These are phyloP conservation scores for Leucophenga varia DNA, from an alignment of 1,140 invertebrate species.

Conservation along the genomic window DNA sequence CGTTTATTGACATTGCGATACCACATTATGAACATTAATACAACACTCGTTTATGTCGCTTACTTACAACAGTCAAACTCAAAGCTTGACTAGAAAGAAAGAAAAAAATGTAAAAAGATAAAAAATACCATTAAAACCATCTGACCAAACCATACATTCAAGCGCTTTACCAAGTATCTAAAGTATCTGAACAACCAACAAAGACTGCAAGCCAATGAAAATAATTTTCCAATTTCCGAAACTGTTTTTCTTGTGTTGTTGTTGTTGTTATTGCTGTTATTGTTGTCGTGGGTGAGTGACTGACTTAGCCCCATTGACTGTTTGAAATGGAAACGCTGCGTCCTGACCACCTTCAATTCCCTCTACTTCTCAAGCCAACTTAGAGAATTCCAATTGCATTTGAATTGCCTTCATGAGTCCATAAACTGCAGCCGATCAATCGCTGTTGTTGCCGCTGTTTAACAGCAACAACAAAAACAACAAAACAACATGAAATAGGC, in stretches of 20 bases:
- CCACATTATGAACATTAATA: slow-evolving; percentile 56
- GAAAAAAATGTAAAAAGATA: no score
- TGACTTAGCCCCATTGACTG: no score
- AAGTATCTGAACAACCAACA: neutral
- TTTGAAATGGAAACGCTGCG: no score
- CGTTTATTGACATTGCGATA: slow-evolving; percentile 55
- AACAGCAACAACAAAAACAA: no score
- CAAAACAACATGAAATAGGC: no score
- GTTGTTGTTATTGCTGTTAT: no score
- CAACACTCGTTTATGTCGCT: slow-evolving; percentile 55
- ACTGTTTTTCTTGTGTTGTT: slow-evolving; percentile 6
- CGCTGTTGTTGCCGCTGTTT: slow-evolving; percentile 18
- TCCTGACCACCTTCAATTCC: no score
- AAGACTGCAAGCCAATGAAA: slow-evolving; percentile 28
- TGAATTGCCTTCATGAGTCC: slow-evolving; percentile 55
- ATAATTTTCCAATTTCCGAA: slow-evolving; percentile 51
- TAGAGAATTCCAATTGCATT: slow-evolving; percentile 39
- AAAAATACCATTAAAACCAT: no score
- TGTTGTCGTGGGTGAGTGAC: no score
- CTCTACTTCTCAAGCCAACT: no score
- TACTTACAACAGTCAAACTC: slow-evolving; percentile 37
- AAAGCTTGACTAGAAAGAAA: no score
- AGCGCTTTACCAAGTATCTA: neutral
- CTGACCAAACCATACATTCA: slow-evolving; percentile 1
- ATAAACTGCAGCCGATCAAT: slow-evolving; percentile 56